Conservation (phyloP, 2,888 invertebrate genomes). For the Monochamus alternatus region DNA sequence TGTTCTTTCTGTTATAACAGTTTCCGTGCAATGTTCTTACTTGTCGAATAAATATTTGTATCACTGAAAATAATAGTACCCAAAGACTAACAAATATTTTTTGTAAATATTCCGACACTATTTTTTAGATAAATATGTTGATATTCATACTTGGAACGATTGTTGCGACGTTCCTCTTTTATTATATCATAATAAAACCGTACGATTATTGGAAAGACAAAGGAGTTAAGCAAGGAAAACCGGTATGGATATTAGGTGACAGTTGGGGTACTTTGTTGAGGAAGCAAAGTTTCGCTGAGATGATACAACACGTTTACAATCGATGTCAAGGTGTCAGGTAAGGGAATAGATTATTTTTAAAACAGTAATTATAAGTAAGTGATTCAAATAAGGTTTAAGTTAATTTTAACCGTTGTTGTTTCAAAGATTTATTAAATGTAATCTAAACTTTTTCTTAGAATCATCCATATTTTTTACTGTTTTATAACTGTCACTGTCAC, state of each 20-base stretch:
- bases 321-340: constrained; percentile 44
- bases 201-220: constrained; percentile 42
- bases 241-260: constrained; percentile 50
- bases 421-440: not conserved
- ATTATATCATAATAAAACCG: constrained; percentile 41
- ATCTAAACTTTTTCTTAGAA: not conserved
- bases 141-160: constrained; percentile 28
- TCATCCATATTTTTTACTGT: not conserved
- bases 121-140: not conserved
- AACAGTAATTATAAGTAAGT: not conserved
- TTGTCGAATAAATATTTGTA: too few relatives aligned
- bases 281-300: constrained; percentile 43
- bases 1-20: too few relatives aligned
- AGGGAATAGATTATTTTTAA: not conserved
- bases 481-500: not conserved
- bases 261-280: constrained; percentile 37
- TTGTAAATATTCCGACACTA: too few relatives aligned
- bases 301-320: constrained; percentile 45
- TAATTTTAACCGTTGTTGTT: not conserved
- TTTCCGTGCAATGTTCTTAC: too few relatives aligned
- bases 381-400: not conserved
- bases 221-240: constrained; percentile 49
- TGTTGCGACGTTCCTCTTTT: constrained; percentile 22
- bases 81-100: too few relatives aligned
- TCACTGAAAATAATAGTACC: too few relatives aligned